Evolutionary conservation across 2,797 vertebrate species (phyloP), one percentile per base, ranked within the genome.

Genomic region (Harpagifer antarcticus): DNA sequence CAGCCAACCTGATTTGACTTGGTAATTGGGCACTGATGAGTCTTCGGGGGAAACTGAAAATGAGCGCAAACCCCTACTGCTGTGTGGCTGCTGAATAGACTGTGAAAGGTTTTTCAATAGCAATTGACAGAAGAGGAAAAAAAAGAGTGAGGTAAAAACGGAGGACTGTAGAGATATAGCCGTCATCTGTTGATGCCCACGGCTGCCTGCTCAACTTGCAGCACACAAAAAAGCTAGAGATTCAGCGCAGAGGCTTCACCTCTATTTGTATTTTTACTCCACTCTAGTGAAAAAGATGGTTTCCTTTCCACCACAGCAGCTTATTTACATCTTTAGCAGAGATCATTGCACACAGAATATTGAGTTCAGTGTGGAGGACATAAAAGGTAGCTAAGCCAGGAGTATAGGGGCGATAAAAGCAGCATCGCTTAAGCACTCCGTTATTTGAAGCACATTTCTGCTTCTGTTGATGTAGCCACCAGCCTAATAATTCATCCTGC

Each of bases 1-100:
- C 96, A 96, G 95, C 95, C 96, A 96, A 96, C 95, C 96, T 97
- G 96, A 98, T 99, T 98, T 97, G 97, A 97, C 97, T 98, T 98
- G 97, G 95, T 99, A 98, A 98, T 98, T 94, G 93, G 89, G 95
- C 94, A 93, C 95, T 98, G 96, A 99, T 98, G 96, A 97, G 97
- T 96, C 96, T 95, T 95, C 91, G 76, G 92, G 93, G 96, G 96
- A 95, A 95, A 90, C 72, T 89, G 91, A 81, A 90, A 94, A 92
- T 93, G 91, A 94, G 92, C 89, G 88, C 91, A 86, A n/a, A n/a
- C n/a, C 90, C 59, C 76, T 88, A 88, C 92, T 85, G 89, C 88
- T 92, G 93, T 92, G 81, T 74, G 74, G 76, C 10, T 10, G 76
- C 54, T 93, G 95, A 92, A 93, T 94, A 92, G 92, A 92, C 89